phyloP scores from a whole-genome alignment of 2,797 vertebrate species.

The Danio jaintianensis region DNA sequence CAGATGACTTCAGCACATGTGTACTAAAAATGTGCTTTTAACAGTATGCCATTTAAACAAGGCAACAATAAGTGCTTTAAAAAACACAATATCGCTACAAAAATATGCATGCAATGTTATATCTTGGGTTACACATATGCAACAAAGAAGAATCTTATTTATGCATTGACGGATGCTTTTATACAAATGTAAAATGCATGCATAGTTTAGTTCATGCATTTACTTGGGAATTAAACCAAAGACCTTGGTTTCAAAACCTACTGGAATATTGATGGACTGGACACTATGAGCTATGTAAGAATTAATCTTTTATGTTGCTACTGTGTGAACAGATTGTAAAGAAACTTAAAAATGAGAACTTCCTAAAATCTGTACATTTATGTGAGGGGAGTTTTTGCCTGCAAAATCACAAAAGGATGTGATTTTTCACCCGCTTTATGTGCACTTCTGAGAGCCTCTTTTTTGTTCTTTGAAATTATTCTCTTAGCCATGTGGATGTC shows the following conservation, averaged over 20 bases:
- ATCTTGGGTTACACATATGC: not conserved
- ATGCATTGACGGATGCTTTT: not conserved
- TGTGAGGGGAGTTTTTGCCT: too few relatives aligned
- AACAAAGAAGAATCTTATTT: not conserved
- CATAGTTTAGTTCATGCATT: not conserved
- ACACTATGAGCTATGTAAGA: not conserved
- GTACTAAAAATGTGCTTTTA: not conserved
- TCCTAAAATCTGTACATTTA: too few relatives aligned
- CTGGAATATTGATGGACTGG: not conserved
- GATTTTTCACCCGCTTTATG: too few relatives aligned
- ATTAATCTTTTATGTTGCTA: too few relatives aligned
- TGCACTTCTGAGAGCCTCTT: too few relatives aligned
- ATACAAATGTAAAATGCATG: not conserved
- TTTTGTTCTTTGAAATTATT: too few relatives aligned
- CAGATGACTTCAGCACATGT: constrained; percentile 22
- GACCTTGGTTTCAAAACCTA: not conserved
- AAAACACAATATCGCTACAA: not conserved
- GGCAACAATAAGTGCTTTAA: not conserved
- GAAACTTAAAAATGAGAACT: too few relatives aligned
- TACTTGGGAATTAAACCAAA: not conserved
- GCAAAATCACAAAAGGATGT: too few relatives aligned
- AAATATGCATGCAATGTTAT: not conserved
- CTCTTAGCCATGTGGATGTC: too few relatives aligned
- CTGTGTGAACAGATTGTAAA: too few relatives aligned
- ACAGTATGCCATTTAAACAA: not conserved